These are phyloP conservation scores for Drosophila mettleri DNA, from an alignment of 2,888 invertebrate species.

Conservation along the genomic window DNA sequence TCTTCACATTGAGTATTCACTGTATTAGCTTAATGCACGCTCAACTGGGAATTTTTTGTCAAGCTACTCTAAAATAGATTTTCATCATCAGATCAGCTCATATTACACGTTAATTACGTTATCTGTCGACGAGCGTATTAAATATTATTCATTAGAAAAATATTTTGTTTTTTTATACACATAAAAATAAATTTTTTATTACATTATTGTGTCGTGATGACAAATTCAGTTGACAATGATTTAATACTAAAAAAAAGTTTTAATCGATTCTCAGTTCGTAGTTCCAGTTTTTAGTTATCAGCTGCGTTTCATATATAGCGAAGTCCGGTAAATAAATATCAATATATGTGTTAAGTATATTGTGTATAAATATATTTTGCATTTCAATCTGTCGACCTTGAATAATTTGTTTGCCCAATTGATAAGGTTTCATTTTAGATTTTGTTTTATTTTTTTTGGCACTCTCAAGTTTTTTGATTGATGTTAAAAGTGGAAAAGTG, in stretches of 20 bases:
- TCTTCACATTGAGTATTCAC: background rate
- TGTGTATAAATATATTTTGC: constrained; percentile 14
- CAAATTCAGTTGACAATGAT: constrained; percentile 52
- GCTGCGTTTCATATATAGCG: constrained; percentile 25
- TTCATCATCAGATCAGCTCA: constrained; percentile 22
- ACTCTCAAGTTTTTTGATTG: constrained; percentile 24
- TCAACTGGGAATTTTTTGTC: constrained; percentile 6
- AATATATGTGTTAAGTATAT: constrained; percentile 5
- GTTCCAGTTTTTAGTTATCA: constrained; percentile 38
- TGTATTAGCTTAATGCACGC: background rate
- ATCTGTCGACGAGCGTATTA: constrained; percentile 16
- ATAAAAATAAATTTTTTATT: too few relatives aligned
- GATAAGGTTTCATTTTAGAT: constrained; percentile 50
- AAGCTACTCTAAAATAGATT: background rate
- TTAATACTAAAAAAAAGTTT: constrained; percentile 14
- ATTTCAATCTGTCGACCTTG: constrained; percentile 47
- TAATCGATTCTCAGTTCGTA: constrained; percentile 17
- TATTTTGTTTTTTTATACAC: background rate
- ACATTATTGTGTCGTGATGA: constrained; percentile 30
- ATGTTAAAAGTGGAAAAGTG: constrained; percentile 25
- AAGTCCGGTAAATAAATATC: constrained; percentile 48
- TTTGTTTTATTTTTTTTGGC: constrained; percentile 14
- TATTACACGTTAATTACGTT: constrained; percentile 23
- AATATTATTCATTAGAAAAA: background rate
- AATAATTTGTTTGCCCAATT: constrained; percentile 23